phyloP scores from a whole-genome alignment of 2,888 invertebrate species.

The Mayetiola destructor region DNA sequence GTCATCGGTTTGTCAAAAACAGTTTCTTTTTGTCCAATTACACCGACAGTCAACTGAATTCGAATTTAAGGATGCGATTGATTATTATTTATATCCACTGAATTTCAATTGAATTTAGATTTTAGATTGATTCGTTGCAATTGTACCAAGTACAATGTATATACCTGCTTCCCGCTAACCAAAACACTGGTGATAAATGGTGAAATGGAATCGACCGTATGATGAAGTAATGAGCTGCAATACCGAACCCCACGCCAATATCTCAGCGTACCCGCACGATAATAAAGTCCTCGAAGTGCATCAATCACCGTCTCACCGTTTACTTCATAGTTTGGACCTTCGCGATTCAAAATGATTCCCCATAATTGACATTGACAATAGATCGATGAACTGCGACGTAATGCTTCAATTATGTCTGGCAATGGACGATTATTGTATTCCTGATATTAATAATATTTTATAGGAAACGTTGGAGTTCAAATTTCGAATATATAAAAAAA shows the following conservation, averaged over 20 bases:
- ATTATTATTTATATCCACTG: too few species aligned
- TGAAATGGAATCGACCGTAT: slow-evolving; percentile 94
- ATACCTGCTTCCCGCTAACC: slow-evolving; percentile 92
- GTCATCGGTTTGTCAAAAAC: slow-evolving; percentile 97
- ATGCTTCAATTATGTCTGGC: slow-evolving; percentile 56
- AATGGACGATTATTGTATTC: slow-evolving; percentile 49
- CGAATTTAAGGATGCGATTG: not conserved
- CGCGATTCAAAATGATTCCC: slow-evolving; percentile 64
- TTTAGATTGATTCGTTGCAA: too few species aligned
- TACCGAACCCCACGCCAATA: slow-evolving; percentile 91
- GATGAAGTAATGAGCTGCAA: slow-evolving; percentile 83
- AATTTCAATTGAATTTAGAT: too few species aligned
- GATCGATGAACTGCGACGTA: slow-evolving; percentile 54
- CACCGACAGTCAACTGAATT: slow-evolving; percentile 64
- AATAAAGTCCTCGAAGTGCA: slow-evolving; percentile 57
- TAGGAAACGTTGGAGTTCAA: not conserved
- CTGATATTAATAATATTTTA: slow-evolving; percentile 27
- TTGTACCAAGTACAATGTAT: not conserved
- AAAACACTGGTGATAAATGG: slow-evolving; percentile 96
- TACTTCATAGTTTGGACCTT: slow-evolving; percentile 66
- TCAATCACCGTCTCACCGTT: slow-evolving; percentile 48
- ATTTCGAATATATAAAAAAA: not conserved
- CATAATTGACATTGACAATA: slow-evolving; percentile 70
- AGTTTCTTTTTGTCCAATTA: slow-evolving; percentile 85
- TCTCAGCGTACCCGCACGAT: slow-evolving; percentile 68